These are phyloP conservation scores for Polietes domitor DNA, from an alignment of 2,888 invertebrate genomes.

Conservation along the genomic window DNA sequence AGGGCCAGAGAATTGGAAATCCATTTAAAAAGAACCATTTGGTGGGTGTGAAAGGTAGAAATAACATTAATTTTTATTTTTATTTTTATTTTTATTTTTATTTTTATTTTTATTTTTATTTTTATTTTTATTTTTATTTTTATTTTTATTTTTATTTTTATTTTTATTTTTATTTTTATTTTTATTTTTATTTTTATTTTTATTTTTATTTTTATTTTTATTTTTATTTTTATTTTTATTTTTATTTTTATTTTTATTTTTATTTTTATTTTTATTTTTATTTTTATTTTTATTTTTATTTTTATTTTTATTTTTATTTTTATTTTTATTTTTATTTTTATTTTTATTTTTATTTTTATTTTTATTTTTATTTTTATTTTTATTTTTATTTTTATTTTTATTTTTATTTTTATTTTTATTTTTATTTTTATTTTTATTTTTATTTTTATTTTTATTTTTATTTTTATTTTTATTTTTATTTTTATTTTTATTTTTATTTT, in stretches of 20 bases:
- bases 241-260: constrained; percentile 11
- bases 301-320: neutral
- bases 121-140: constrained; percentile 6
- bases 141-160: constrained; percentile 7
- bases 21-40: too few relatives aligned
- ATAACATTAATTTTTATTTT: too few relatives aligned
- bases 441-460: neutral
- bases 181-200: neutral
- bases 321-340: neutral
- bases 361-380: neutral
- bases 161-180: constrained; percentile 6
- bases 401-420: neutral
- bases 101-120: neutral
- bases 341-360: neutral
- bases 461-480: constrained; percentile 8
- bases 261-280: neutral
- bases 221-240: constrained; percentile 19
- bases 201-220: neutral
- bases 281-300: neutral
- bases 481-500: neutral
- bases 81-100: neutral
- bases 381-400: neutral
- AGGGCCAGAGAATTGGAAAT: too few relatives aligned
- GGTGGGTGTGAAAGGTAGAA: too few relatives aligned
- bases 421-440: neutral